Evolutionary conservation across 2,888 invertebrate genomes (phyloP), one percentile per base, ranked within the genome.

Genomic region (Toxonevra muliebris): DNA sequence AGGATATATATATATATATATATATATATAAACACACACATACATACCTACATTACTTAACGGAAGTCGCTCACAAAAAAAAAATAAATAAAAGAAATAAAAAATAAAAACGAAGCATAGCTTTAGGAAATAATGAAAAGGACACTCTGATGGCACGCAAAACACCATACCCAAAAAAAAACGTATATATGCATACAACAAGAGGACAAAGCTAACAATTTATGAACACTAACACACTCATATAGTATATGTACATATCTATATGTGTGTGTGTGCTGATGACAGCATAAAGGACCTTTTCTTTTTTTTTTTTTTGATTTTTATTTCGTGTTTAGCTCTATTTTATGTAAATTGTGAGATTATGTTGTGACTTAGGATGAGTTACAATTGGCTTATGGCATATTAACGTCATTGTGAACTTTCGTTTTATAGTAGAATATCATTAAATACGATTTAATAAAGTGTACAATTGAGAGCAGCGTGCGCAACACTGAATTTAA

Each of bases 311-410:
- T 30, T 53, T 48, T 59, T 59, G 59, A 60, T 59, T 40, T 69
- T 71, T 69, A 65, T 72, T 68, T 69, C 52, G 59, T 69, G 64
- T 74, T 61, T 66, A 73, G 73, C 72, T 74, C 67, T 66, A 69
- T 76, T 74, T 80, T 78, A 80, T 80, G 79, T 79, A 80, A 80
- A 80, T 80, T 79, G 73, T 73, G 19, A 71, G 77, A 80, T 80
- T 79, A 79, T 74, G 66, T 74, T 76, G 77, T 75, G 79, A 79
- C 77, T 80, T 76, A 71, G 70, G 69, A 70, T 75, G 74, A 74
- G 75, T 76, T 75, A 74, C 69, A 74, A 75, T 76, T 71, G 72
- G 70, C 72, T 73, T 75, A 73, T 58, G 60, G 69, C 73, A 70
- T 71, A 69, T 71, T 68, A 69, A 57, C 55, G 59, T 62, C 67